These are phyloP conservation scores for Cochlearius cochlearius DNA, from an alignment of 2,113 vertebrate genomes.

Conservation along the genomic window DNA sequence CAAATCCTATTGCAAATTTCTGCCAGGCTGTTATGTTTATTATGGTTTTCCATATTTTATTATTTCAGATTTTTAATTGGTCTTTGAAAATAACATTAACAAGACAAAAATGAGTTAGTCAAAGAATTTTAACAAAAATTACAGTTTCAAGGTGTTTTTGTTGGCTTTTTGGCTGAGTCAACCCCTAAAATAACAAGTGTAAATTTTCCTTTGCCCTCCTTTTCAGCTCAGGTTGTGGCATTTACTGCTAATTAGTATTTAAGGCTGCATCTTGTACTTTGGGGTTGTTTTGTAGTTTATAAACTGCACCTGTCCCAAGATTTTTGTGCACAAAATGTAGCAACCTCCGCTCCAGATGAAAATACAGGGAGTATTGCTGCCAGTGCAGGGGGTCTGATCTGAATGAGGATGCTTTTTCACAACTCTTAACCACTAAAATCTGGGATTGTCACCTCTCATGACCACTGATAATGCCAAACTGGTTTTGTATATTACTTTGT, in stretches of 20 bases:
- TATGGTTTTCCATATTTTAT: neutral
- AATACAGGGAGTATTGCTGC: neutral
- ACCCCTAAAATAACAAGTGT: neutral
- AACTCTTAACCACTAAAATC: neutral
- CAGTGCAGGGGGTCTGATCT: accelerated
- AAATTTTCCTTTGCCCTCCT: neutral
- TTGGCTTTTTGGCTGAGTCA: neutral
- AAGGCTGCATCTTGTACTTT: neutral
- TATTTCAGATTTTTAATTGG: neutral
- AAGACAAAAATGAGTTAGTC: neutral
- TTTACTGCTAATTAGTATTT: neutral
- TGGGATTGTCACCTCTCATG: neutral
- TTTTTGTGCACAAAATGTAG: neutral
- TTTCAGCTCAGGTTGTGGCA: neutral
- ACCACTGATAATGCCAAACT: neutral
- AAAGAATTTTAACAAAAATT: neutral
- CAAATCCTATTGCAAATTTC: neutral
- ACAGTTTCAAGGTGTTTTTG: neutral
- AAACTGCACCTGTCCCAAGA: neutral
- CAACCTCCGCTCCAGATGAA: neutral
- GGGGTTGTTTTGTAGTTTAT: neutral
- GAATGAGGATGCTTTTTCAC: neutral
- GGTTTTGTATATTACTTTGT: neutral
- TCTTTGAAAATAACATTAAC: neutral
- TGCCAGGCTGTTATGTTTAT: neutral